Evolutionary conservation across 1,140 invertebrate species (phyloP).

Genomic region (Radopholus similis): DNA sequence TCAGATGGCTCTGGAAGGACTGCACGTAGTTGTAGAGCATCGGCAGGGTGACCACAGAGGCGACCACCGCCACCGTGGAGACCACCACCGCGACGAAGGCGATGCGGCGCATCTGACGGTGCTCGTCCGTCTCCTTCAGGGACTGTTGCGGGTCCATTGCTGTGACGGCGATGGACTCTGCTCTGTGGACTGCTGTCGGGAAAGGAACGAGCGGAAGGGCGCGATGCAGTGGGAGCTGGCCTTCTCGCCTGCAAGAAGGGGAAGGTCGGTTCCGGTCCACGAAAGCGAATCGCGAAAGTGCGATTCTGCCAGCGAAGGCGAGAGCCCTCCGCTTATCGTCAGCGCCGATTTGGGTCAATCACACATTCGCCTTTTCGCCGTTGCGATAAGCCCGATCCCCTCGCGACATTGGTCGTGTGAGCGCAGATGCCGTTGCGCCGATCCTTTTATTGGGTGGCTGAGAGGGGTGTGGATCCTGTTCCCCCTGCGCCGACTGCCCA

Average conservation of each 20-base stretch:
- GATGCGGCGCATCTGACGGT: constrained; percentile 59
- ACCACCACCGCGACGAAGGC: constrained; percentile 60
- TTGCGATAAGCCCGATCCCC: too few relatives aligned
- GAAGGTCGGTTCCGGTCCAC: too few relatives aligned
- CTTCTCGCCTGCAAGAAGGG: constrained; percentile 1
- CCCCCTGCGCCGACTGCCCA: too few relatives aligned
- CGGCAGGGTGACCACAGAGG: constrained; percentile 58
- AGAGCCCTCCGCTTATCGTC: too few relatives aligned
- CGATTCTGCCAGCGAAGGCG: too few relatives aligned
- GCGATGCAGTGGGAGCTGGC: neutral
- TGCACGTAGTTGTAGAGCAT: constrained; percentile 61
- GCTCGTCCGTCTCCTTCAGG: constrained; percentile 19
- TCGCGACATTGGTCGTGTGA: too few relatives aligned
- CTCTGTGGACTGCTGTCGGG: neutral
- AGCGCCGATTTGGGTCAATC: too few relatives aligned
- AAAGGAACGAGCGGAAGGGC: constrained; percentile 3
- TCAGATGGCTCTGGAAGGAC: constrained; percentile 59
- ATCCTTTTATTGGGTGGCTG: too few relatives aligned
- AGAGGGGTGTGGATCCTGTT: too few relatives aligned
- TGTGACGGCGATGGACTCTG: constrained; percentile 74
- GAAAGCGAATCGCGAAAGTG: too few relatives aligned
- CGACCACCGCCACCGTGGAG: constrained; percentile 59
- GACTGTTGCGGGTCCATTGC: constrained; percentile 17
- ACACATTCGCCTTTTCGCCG: too few relatives aligned
- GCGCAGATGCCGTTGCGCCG: too few relatives aligned